Evolutionary conservation across 2,113 vertebrate genomes (phyloP).

Genomic region (Tamias sibiricus): DNA sequence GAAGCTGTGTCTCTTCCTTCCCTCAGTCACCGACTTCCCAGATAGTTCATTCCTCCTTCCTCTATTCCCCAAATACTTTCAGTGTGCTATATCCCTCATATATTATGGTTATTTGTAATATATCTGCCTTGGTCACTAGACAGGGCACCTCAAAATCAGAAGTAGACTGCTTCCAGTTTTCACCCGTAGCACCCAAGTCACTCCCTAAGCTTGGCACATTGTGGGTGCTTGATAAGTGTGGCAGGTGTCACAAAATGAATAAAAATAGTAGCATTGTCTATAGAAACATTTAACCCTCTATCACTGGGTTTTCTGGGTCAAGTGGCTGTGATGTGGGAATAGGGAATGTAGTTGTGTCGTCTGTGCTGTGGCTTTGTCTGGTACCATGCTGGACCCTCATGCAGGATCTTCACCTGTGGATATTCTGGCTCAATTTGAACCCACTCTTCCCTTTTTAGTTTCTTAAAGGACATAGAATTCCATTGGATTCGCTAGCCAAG

Average conservation of each 20-base stretch:
- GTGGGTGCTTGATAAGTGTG: not conserved
- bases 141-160: not conserved
- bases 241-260: not conserved
- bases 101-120: not conserved
- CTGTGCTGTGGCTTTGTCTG: accelerated
- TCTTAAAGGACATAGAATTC: not conserved
- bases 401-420: not conserved
- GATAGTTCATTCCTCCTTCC: not conserved
- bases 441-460: not conserved
- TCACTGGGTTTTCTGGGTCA: not conserved
- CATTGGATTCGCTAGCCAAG: not conserved
- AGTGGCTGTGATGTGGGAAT: not conserved
- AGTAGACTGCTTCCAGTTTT: not conserved
- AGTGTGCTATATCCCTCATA: not conserved
- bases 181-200: no score
- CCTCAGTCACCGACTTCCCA: not conserved
- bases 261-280: not conserved
- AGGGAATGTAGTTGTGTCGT: not conserved
- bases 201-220: not conserved
- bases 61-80: no score
- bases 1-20: not conserved
- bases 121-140: not conserved
- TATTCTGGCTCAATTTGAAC: not conserved
- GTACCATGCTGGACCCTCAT: not conserved
- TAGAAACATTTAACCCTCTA: not conserved